Evolutionary conservation across 1,140 invertebrate genomes (phyloP).

Genomic region (Drosophila littoralis): DNA sequence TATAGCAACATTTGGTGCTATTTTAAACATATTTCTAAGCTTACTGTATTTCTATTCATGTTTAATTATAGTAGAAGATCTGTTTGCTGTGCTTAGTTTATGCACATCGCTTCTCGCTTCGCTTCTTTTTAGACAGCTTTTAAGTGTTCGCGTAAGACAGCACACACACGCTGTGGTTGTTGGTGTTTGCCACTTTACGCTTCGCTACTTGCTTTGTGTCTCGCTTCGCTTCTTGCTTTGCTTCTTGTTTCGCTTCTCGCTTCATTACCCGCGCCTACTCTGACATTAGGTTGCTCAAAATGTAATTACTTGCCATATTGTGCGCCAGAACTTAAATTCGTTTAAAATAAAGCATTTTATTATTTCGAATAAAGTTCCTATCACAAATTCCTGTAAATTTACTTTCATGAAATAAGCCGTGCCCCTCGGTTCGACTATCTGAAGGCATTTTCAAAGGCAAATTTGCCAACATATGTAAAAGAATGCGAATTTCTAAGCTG

Average conservation of each 20-base stretch:
- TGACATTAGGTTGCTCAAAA: not conserved
- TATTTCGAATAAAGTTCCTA: not conserved
- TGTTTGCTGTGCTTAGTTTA: not conserved
- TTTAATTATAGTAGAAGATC: not conserved
- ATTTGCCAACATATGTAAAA: slow-evolving; percentile 33
- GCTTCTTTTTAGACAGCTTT: slow-evolving; percentile 4
- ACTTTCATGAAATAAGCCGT: not conserved
- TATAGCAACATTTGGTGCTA: too few relatives aligned
- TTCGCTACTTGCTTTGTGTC: slow-evolving; percentile 3
- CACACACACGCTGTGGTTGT: not conserved
- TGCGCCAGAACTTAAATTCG: not conserved
- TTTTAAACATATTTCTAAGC: not conserved
- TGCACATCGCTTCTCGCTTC: slow-evolving; percentile 3
- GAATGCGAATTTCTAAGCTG: slow-evolving; percentile 37
- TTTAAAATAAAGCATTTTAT: slow-evolving; percentile 13
- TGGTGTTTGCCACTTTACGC: not conserved
- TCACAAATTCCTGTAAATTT: not conserved
- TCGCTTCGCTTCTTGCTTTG: slow-evolving; percentile 7
- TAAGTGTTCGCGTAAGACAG: not conserved
- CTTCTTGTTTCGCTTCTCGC: slow-evolving; percentile 1
- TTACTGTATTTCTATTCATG: not conserved
- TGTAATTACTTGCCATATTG: not conserved
- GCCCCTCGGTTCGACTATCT: not conserved
- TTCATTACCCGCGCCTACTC: not conserved
- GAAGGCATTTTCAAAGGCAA: slow-evolving; percentile 1